Percentiles rank a stretch among this genome's conserved stretches.
phyloP scores from a whole-genome alignment of 2,888 invertebrate genomes.

The Clusia tigrina region DNA sequence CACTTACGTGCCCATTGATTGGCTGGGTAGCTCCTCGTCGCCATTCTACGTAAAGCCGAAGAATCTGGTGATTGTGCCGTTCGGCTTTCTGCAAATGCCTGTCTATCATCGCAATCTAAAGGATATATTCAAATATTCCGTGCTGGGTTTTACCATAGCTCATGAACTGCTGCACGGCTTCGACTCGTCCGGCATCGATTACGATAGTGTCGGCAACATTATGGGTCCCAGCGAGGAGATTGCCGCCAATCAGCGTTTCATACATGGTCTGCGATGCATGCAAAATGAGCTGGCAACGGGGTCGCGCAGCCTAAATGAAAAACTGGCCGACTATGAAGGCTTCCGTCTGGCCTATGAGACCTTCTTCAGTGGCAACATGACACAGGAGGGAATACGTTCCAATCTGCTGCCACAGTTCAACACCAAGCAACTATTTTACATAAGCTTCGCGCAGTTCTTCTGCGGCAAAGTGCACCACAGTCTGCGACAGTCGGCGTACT shows the following conservation, averaged over 20 bases:
- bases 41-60: conserved; percentile 55
- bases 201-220: conserved; percentile 55
- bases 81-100: conserved; percentile 52
- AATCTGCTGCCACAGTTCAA: conserved; percentile 48
- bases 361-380: conserved; percentile 42
- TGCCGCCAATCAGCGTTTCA: conserved; percentile 47
- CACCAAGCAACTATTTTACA: conserved; percentile 54
- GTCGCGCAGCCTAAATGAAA: conserved; percentile 53
- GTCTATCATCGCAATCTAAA: conserved; percentile 52
- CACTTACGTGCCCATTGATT: conserved; percentile 43
- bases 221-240: conserved; percentile 59
- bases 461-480: conserved; percentile 53
- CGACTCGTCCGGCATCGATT: conserved; percentile 56
- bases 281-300: conserved; percentile 55
- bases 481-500: conserved; percentile 37
- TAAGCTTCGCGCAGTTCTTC: conserved; percentile 59
- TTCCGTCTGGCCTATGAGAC: conserved; percentile 55
- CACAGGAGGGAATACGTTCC: conserved; percentile 24
- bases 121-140: conserved; percentile 50
- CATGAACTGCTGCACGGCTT: conserved; percentile 59
- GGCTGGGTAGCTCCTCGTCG: conserved; percentile 53
- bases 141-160: conserved; percentile 54
- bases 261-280: conserved; percentile 49
- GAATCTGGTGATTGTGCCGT: conserved; percentile 55
- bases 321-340: conserved; percentile 58